Conservation (phyloP, 2,888 invertebrate genomes). For the Cephus rjabovi region DNA sequence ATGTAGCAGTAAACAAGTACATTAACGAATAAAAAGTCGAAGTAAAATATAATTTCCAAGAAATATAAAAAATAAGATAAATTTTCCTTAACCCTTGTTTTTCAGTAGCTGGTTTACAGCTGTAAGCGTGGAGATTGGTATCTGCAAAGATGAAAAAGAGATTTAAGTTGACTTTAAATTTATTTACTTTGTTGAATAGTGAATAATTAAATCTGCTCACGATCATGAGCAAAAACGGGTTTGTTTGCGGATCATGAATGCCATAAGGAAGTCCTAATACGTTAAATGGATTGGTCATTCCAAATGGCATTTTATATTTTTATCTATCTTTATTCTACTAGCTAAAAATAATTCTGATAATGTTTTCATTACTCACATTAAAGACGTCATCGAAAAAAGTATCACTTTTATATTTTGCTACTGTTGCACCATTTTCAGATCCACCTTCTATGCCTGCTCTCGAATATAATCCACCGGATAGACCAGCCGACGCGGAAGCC, state of each 20-base stretch:
- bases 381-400: conserved; percentile 74
- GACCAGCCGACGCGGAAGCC: conserved; percentile 17
- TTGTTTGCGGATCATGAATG: not conserved
- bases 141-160: conserved; percentile 66
- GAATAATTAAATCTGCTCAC: not conserved
- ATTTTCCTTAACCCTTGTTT: conserved; percentile 62
- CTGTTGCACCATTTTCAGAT: conserved; percentile 27
- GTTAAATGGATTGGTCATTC: not conserved
- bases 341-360: not conserved
- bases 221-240: not conserved
- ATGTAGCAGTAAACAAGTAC: not conserved
- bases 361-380: conserved; percentile 69
- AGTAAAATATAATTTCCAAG: not conserved
- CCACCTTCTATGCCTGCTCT: conserved; percentile 15
- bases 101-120: conserved; percentile 75
- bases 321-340: not conserved
- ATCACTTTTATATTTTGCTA: conserved; percentile 28
- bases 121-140: conserved; percentile 75
- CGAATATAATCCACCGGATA: conserved; percentile 16
- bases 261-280: not conserved
- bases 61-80: not conserved
- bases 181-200: not conserved
- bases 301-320: not conserved
- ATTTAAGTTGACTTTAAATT: not conserved
- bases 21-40: not conserved